These are phyloP conservation scores for Dipodomys spectabilis DNA, from an alignment of 2,113 vertebrate species.

Conservation along the genomic window DNA sequence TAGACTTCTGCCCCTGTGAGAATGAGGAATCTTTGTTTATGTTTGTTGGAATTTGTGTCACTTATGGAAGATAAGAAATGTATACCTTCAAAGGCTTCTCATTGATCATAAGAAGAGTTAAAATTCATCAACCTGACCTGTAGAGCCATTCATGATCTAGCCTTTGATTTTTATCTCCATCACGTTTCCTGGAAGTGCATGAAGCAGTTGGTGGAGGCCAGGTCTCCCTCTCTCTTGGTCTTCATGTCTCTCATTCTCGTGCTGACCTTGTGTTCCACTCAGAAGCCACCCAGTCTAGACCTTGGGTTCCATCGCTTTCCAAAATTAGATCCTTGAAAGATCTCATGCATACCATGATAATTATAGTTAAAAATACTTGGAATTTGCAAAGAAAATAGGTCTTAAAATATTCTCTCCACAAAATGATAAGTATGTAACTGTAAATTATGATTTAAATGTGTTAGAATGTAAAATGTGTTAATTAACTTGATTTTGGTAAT, in stretches of 20 bases:
- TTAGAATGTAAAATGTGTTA: no score
- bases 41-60: neutral
- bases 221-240: neutral
- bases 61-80: neutral
- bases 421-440: no score
- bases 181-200: neutral
- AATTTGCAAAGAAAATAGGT: no score
- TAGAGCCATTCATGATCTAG: neutral
- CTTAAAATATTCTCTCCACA: no score
- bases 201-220: neutral
- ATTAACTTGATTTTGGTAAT: no score
- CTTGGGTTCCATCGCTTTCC: neutral
- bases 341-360: no score
- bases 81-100: neutral
- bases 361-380: no score
- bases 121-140: neutral
- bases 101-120: neutral
- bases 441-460: no score
- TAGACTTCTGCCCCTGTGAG: neutral
- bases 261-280: neutral
- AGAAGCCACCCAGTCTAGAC: neutral
- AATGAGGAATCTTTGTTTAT: neutral
- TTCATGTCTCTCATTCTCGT: neutral
- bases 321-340: neutral
- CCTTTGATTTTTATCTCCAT: neutral